A percentile compares a stretch with the other conserved stretches of the same genome.
Conservation (phyloP, 2,888 invertebrate species). For the Trichogramma dendrolimi region DNA sequence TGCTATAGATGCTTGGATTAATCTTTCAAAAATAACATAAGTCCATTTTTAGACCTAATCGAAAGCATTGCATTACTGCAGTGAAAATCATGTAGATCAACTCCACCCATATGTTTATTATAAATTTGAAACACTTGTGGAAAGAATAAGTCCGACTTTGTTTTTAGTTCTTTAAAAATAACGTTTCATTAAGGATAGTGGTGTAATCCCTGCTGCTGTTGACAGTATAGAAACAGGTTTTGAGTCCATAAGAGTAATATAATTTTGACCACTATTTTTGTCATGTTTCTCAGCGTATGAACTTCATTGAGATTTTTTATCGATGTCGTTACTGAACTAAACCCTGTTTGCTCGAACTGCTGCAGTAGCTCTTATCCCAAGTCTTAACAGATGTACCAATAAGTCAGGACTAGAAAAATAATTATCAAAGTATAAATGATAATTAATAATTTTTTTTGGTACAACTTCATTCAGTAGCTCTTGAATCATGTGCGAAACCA, state of each 20-base stretch:
- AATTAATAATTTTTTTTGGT: neutral
- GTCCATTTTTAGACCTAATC: no score
- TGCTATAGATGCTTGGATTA: no score
- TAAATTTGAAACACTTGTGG: no score
- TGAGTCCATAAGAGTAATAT: neutral
- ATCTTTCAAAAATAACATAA: no score
- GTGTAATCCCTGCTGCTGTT: neutral
- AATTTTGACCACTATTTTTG: neutral
- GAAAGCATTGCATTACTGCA: no score
- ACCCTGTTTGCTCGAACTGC: slow-evolving; percentile 1
- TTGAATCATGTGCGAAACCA: neutral
- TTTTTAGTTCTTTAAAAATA: no score
- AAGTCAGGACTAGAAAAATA: slow-evolving; percentile 2
- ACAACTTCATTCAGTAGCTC: neutral
- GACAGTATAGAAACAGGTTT: neutral
- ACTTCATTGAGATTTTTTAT: neutral
- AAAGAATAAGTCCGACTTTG: no score
- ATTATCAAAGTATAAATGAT: slow-evolving; percentile 9
- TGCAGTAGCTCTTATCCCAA: slow-evolving; percentile 4
- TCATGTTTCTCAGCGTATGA: neutral
- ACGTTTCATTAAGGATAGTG: neutral
- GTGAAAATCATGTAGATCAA: no score
- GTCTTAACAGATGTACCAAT: slow-evolving; percentile 1
- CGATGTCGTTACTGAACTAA: neutral
- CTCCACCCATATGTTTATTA: no score